These are phyloP conservation scores for Myrmecophaga tridactyla DNA, from an alignment of 2,113 vertebrate genomes.

Conservation along the genomic window DNA sequence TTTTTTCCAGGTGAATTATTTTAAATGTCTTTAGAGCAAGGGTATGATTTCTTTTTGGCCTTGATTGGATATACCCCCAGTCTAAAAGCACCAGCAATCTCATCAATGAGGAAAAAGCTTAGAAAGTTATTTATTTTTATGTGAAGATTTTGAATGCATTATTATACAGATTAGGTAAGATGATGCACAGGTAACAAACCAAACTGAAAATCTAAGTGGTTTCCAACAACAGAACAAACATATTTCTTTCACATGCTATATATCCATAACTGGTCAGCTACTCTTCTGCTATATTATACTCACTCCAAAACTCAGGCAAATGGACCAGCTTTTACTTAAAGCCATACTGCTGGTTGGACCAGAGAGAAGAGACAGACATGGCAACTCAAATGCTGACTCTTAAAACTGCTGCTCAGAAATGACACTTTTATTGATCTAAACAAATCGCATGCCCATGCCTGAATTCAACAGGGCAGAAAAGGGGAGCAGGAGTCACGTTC, in stretches of 20 bases:
- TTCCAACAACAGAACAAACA: background rate
- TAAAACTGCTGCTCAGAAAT: background rate
- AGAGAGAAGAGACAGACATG: background rate
- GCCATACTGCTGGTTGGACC: background rate
- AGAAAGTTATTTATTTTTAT: background rate
- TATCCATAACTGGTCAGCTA: background rate
- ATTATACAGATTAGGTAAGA: background rate
- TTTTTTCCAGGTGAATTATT: conserved; percentile 64
- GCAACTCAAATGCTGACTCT: background rate
- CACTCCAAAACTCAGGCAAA: background rate
- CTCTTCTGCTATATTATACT: background rate
- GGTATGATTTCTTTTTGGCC: conserved; percentile 38
- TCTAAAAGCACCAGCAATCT: conserved; percentile 54
- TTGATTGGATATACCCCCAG: conserved; percentile 48
- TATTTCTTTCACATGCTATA: background rate
- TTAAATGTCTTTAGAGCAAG: conserved; percentile 66
- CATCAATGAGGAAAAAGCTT: conserved; percentile 23
- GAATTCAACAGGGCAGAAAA: background rate
- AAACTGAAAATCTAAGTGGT: conserved; percentile 9
- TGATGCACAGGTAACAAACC: background rate
- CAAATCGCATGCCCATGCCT: background rate
- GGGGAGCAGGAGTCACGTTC: accelerated
- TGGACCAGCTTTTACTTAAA: background rate
- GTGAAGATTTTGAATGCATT: background rate
- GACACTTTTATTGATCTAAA: background rate